Evolutionary conservation across 2,797 vertebrate genomes (phyloP), one percentile per base, ranked within the genome.

Genomic region (Chelonia mydas): DNA sequence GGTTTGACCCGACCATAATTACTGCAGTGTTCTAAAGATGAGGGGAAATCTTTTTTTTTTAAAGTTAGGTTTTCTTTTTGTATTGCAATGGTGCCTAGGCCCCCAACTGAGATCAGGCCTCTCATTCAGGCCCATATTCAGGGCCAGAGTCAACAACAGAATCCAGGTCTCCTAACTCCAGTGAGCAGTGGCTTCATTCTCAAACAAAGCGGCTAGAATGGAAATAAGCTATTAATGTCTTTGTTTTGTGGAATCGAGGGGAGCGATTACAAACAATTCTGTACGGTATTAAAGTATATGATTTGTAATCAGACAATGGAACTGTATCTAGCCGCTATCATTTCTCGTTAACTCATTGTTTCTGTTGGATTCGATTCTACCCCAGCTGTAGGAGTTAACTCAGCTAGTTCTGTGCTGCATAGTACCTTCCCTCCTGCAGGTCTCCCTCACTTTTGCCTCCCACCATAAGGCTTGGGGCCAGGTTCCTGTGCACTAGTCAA

Each of bases 1-100:
- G 31, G 33, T 50, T 1, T 0, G 1, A 0, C 7, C 10, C 4
- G 51, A 77, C 81, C 81, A 19, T 50, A 9, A 3, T 0, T 4
- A 28, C 13, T 45, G 8, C 3, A 55, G 9, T 23, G 2, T 2
- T 0, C 12, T 53, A 1, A 41, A 76, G 11, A 51, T 16, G 41
- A 16, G 25, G 45, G 51, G 10, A 5, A 15, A 17, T 37, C 0
- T 10, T 1, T 16, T 16, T 0, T 1, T 49, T 19, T 0, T 72
- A 51, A 53, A 50, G 31, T 17, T 33, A 50, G 19, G 6, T 13
- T n/a, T 51, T 53, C 19, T 59, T 82, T 31, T 45, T 55, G 28
- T 27, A 54, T 37, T 54, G 7, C 10, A 23, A 13, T 51, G 21
- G 16, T 33, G 1, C 33, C 16, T 53, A 80, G 50, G 9, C 49